Evolutionary conservation across 2,113 vertebrate genomes (phyloP).

Genomic region (Sceloporus undulatus): DNA sequence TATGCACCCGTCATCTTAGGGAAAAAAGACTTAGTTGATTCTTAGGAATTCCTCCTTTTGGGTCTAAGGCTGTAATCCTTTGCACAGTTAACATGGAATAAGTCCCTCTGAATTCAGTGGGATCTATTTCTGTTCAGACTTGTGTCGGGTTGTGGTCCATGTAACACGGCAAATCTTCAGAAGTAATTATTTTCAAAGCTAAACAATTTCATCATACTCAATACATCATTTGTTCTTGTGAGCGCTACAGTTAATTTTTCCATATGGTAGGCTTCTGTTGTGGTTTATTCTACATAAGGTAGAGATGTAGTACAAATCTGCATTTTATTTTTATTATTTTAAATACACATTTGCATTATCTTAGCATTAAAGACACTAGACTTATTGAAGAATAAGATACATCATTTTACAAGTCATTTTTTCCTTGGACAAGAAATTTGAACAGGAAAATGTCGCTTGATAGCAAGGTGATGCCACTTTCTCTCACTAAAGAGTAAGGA

Average conservation of each 20-base stretch:
- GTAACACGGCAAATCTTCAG: rapidly evolving
- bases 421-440: not conserved
- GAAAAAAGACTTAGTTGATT: rapidly evolving
- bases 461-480: not conserved
- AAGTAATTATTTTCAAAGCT: not conserved
- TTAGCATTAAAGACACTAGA: not conserved
- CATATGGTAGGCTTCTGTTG: not conserved
- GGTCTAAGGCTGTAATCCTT: rapidly evolving
- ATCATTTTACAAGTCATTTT: slow-evolving; percentile 3
- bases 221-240: not conserved
- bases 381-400: not conserved
- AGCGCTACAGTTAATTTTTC: not conserved
- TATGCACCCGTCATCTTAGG: rapidly evolving
- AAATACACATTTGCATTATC: not conserved
- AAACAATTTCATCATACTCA: not conserved
- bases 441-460: not conserved
- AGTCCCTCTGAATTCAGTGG: not conserved
- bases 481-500: not conserved
- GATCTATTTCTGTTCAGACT: not conserved
- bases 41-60: rapidly evolving
- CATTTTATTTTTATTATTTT: too few relatives aligned
- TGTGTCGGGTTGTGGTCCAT: not conserved
- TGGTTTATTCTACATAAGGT: not conserved
- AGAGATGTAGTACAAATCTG: too few relatives aligned
- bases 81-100: not conserved